A percentile compares a stretch with the other conserved stretches of the same genome.
Evolutionary conservation across 2,113 vertebrate genomes (phyloP).

Genomic region (Oncorhynchus keta): DNA sequence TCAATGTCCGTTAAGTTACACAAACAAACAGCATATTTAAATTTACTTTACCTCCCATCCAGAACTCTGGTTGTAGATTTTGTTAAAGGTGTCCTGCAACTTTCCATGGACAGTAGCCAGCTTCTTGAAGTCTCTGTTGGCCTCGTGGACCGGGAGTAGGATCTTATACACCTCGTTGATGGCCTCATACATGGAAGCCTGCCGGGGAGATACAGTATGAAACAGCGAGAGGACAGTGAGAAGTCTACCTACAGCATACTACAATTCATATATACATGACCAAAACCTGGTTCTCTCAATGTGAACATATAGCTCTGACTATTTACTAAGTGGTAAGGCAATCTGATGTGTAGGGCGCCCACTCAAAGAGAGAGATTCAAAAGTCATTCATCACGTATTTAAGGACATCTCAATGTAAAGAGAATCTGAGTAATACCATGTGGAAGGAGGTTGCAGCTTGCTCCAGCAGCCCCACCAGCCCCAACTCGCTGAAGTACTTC

Average conservation of each 20-base stretch:
- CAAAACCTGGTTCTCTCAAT: too few relatives aligned
- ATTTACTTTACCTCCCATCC: conserved; percentile 75
- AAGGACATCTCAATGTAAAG: background rate
- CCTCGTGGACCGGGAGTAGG: conserved; percentile 88
- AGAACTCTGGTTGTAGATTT: conserved; percentile 86
- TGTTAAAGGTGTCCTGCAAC: conserved; percentile 90
- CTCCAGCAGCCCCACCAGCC: conserved; percentile 87
- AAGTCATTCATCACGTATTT: background rate
- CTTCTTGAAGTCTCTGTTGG: conserved; percentile 89
- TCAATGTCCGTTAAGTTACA: background rate
- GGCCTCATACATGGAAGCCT: conserved; percentile 90
- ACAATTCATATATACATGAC: too few relatives aligned
- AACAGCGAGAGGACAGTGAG: background rate
- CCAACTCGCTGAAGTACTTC: conserved; percentile 88
- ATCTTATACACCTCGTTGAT: conserved; percentile 93
- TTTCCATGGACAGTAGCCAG: conserved; percentile 84
- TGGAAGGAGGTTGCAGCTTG: conserved; percentile 85
- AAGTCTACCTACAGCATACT: too few relatives aligned
- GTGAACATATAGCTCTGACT: background rate
- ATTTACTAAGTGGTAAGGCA: background rate
- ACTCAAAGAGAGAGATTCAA: too few relatives aligned
- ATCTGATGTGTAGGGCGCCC: too few relatives aligned
- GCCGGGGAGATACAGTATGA: conserved; percentile 41
- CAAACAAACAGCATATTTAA: background rate
- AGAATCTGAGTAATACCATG: conserved; percentile 74